A percentile compares a stretch with the other conserved stretches of the same genome.
Conservation (phyloP, 2,113 vertebrate species). For the Gambusia affinis region DNA sequence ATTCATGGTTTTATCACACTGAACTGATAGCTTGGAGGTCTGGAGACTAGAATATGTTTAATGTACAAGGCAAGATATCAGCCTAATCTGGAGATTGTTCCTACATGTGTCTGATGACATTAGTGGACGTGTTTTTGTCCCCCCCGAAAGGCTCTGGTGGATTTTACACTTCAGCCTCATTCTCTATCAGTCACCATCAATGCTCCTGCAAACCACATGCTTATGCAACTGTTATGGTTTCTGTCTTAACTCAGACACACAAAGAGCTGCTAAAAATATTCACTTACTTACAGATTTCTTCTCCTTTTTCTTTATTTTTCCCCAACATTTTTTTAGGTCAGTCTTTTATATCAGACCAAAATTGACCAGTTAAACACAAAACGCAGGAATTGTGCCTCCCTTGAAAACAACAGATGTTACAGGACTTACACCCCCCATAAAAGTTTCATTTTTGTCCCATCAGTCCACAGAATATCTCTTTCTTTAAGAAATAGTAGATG, state of each 20-base stretch:
- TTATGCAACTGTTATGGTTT: slow-evolving; percentile 53
- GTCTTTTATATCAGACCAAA: no score
- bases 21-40: not conserved
- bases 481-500: no score
- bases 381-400: no score
- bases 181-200: slow-evolving; percentile 17
- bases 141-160: not conserved
- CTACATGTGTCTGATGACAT: not conserved
- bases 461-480: no score
- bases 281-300: not conserved
- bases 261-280: slow-evolving; percentile 19
- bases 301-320: not conserved
- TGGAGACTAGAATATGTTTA: not conserved
- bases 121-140: not conserved
- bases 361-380: no score
- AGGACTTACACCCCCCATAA: no score
- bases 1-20: not conserved
- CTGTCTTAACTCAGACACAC: slow-evolving; percentile 38
- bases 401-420: not conserved
- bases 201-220: slow-evolving; percentile 42
- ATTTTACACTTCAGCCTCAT: slow-evolving; percentile 15
- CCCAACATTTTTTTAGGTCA: no score
- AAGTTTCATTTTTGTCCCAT: no score
- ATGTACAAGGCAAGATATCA: not conserved
- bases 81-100: not conserved